Conservation (phyloP, 2,113 vertebrate species). For the Pygoscelis adeliae region DNA sequence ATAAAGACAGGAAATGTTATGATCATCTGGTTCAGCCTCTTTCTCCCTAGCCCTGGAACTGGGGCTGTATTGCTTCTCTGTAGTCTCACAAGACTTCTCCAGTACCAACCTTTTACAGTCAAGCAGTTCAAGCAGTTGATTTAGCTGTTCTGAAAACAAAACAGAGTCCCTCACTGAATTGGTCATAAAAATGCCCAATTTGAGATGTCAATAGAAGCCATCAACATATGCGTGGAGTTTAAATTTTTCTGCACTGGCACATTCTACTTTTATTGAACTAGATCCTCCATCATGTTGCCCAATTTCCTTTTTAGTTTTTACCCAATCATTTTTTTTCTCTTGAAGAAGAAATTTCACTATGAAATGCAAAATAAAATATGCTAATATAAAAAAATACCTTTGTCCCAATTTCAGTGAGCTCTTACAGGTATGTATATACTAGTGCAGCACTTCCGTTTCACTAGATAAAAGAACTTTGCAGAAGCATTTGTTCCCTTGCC, state of each 20-base stretch:
- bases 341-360: background rate
- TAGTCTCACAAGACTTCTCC: background rate
- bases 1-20: background rate
- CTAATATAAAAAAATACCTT: background rate
- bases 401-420: background rate
- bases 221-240: background rate
- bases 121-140: background rate
- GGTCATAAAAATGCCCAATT: background rate
- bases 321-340: fast-evolving
- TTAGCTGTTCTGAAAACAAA: background rate
- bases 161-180: background rate
- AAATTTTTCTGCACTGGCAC: background rate
- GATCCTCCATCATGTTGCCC: background rate
- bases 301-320: background rate
- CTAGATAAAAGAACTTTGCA: conserved; percentile 12
- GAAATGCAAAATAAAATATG: background rate
- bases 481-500: conserved; percentile 46
- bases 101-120: background rate
- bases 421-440: background rate
- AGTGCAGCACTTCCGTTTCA: background rate
- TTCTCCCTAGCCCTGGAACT: background rate
- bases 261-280: background rate
- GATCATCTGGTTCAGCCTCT: background rate
- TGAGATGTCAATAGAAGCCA: background rate
- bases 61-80: background rate